Evolutionary conservation across 2,797 vertebrate species (phyloP), one percentile per base, ranked within the genome.

Genomic region (Podarcis lilfordi): DNA sequence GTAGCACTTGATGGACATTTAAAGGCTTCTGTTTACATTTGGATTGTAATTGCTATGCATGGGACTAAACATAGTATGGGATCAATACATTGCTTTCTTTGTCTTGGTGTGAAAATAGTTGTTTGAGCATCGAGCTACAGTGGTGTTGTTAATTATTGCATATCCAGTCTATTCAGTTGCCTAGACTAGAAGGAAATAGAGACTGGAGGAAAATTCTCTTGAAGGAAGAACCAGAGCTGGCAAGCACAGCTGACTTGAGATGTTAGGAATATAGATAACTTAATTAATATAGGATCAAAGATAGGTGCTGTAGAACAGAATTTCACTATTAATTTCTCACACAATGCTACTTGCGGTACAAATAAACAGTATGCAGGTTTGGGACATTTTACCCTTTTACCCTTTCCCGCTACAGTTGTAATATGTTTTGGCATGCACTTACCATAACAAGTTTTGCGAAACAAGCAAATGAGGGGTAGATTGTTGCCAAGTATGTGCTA

Each of bases 1-100:
- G 3, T 85, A 72, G 29, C 89, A 25, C 55, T 0, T 0, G 50
- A 9, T 37, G 79, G 8, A 7, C 0, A 0, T 40, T 29, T 83
- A 55, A 17, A 3, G 8, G 27, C 29, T 80, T 0, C 8, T 2
- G 3, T 83, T 69, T 25, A 3, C 27, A 1, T 43, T 77, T n/a
- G 8, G 21, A 2, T 85, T 64, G 11, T 69, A 83, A 29, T 25
- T 43, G 6, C 0, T 32, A 3, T 50, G 25, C 29, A 1, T 10
- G 66, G 61, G 10, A 23, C 59, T 35, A 64, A 68, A 32, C 59
- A 23, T 19, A 21, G 3, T 77, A 72, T 82, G 23, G 3, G 32
- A 17, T 75, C 68, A 90, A 74, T 40, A 61, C 45, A 84, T 32
- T 32, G 79, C 59, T 86, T 69, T 82, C 27, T 61, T n/a, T 4